These are phyloP conservation scores for Cyanocitta stelleri DNA, from an alignment of 2,113 vertebrate genomes.

Conservation along the genomic window DNA sequence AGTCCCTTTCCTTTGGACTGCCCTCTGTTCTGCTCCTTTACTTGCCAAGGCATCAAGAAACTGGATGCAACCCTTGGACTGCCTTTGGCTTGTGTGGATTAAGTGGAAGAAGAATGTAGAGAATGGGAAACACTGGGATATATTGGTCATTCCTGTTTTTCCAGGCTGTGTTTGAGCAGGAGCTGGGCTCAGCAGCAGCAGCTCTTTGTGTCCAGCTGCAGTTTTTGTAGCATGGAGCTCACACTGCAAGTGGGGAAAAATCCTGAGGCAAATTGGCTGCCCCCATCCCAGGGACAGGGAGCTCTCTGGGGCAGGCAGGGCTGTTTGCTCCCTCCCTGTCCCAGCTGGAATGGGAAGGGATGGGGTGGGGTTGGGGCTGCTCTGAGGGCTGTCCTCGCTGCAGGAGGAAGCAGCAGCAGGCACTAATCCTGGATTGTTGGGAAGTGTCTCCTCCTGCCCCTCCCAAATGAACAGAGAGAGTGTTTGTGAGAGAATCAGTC, in stretches of 20 bases:
- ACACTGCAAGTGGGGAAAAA: neutral
- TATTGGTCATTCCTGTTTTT: neutral
- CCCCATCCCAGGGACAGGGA: fast-evolving
- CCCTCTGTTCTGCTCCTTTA: neutral
- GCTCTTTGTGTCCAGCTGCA: neutral
- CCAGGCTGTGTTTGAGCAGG: neutral
- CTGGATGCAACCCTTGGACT: neutral
- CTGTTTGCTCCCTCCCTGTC: neutral
- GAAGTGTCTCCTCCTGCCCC: neutral
- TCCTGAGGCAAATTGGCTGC: neutral
- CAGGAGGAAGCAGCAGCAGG: neutral
- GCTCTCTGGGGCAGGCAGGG: neutral
- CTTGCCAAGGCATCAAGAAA: neutral
- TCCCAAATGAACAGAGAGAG: neutral
- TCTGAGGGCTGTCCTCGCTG: neutral
- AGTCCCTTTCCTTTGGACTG: neutral
- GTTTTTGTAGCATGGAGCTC: neutral
- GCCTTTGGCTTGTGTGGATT: neutral
- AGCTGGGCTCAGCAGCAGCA: neutral
- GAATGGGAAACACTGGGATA: neutral
- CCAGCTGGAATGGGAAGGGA: neutral
- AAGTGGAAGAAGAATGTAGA: neutral
- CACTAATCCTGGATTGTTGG: neutral
- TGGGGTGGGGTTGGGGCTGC: neutral
- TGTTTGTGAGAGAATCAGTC: neutral